Percentiles rank a stretch among this genome's conserved stretches.
These are phyloP conservation scores for Talpa occidentalis DNA, from an alignment of 2,113 vertebrate genomes.

Conservation along the genomic window DNA sequence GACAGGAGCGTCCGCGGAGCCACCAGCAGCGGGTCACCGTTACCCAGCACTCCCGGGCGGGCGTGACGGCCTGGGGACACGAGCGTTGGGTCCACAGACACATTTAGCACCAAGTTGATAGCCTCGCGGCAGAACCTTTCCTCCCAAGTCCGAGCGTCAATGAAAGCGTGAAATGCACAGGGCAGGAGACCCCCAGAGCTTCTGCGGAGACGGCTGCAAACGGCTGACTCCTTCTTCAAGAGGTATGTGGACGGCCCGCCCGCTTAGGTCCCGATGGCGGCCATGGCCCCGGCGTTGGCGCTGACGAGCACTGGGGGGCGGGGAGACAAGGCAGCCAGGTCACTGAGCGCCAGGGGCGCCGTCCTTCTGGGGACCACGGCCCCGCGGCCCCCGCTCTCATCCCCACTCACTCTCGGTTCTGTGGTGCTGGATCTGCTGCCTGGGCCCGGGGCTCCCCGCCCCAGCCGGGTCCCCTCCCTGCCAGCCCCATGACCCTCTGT, in stretches of 20 bases:
- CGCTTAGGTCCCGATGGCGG: slow-evolving; percentile 90
- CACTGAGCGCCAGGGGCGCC: not conserved
- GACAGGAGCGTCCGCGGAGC: slow-evolving; percentile 34
- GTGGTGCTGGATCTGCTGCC: not conserved
- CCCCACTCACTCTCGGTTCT: no score
- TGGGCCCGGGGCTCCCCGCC: no score
- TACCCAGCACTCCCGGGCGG: no score
- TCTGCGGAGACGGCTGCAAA: slow-evolving; percentile 74
- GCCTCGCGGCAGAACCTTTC: slow-evolving; percentile 87
- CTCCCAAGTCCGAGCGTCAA: slow-evolving; percentile 85
- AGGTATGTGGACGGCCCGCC: slow-evolving; percentile 84
- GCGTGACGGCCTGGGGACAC: slow-evolving; percentile 71
- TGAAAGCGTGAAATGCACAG: slow-evolving; percentile 90
- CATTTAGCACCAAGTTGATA: slow-evolving; percentile 93
- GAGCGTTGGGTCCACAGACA: slow-evolving; percentile 85
- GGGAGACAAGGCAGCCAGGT: not conserved
- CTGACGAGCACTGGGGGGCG: slow-evolving; percentile 71
- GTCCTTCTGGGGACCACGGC: rapidly evolving
- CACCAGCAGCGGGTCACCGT: slow-evolving; percentile 74
- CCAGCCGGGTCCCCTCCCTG: no score
- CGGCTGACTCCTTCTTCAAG: slow-evolving; percentile 85
- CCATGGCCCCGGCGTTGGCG: slow-evolving; percentile 81
- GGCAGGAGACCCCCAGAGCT: slow-evolving; percentile 89
- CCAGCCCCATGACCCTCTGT: no score
- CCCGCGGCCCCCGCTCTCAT: rapidly evolving